Conservation (phyloP, 2,797 vertebrate genomes). For the Ptychadena robeensis region DNA sequence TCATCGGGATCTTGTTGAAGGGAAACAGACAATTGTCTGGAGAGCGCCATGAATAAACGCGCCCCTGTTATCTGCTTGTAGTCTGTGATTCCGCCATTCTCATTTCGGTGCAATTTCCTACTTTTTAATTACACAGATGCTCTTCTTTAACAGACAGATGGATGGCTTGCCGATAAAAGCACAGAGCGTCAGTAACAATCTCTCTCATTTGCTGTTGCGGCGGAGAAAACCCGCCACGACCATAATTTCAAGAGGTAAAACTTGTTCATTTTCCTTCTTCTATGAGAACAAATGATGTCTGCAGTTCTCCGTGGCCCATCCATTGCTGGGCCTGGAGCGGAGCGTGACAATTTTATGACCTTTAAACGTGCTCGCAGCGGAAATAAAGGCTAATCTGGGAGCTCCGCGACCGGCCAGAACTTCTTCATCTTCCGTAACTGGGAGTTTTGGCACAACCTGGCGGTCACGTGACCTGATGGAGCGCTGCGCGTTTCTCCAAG, state of each 20-base stretch:
- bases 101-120: background rate
- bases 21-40: no score
- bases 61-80: background rate
- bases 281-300: constrained; percentile 16
- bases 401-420: background rate
- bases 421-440: constrained; percentile 1
- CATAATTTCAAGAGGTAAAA: constrained; percentile 22
- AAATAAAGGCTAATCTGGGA: constrained; percentile 27
- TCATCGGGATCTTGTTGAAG: no score
- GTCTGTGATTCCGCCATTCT: background rate
- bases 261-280: constrained; percentile 14
- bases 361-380: constrained; percentile 31
- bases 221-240: background rate
- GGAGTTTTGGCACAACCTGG: background rate
- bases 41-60: background rate
- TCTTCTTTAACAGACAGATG: background rate
- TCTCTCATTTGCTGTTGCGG: background rate
- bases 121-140: background rate
- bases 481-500: constrained; percentile 6
- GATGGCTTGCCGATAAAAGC: background rate
- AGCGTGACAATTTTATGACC: constrained; percentile 47
- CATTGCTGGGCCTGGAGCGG: background rate
- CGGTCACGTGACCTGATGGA: constrained; percentile 34
- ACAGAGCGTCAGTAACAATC: background rate
- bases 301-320: constrained; percentile 2